Base-by-base conservation (phyloP, 2,113 vertebrate species). In the Jacana jacana region DNA sequence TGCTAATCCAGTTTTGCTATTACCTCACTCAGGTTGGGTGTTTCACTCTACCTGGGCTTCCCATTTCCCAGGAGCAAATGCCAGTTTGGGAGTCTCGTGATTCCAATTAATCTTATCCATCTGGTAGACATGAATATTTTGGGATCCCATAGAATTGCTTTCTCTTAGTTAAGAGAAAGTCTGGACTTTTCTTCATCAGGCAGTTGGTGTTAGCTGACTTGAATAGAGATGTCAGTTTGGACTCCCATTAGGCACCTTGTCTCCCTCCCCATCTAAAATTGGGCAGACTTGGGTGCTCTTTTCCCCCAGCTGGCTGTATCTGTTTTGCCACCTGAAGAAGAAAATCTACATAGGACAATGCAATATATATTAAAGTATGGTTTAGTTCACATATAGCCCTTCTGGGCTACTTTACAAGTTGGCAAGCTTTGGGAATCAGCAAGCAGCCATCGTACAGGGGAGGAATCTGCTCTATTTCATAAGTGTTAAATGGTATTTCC, bases 361-460 rank as follows among this genome's bases (percentile, higher is more conserved):
- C 46, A 78, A 54, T 18, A 81, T 68, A 82, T 71, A 10, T 24
- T 72, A 31, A 66, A 85, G 42, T 31, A 35, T 57, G 52, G 13
- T 52, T 86, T 64, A 60, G 48, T 40, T 93, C 86, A 52, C 22
- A 48, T 5, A 31, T 1, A 84, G 73, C 27, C 81, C 30, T 95
- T 96, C 91, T 92, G 93, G 81, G 73, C 77, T 95, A 69, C 73
- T 95, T 93, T 76, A 87, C 93, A 89, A 94, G 15, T 72, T 92
- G 88, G 88, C 88, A 94, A 71, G 92, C 76, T 64, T 71, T 52
- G 52, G 60, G 60, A 93, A 78, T 86, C 80, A 83, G 55, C 51
- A 88, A 76, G 20, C 30, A 96, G 71, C 70, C 64, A 68, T 76
- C 27, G 0, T 46, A 77, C 51, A 70, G 60, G 25, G 51, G 71